Evolutionary conservation across 2,797 vertebrate species (phyloP).

Genomic region (Eulemur rubriventer): DNA sequence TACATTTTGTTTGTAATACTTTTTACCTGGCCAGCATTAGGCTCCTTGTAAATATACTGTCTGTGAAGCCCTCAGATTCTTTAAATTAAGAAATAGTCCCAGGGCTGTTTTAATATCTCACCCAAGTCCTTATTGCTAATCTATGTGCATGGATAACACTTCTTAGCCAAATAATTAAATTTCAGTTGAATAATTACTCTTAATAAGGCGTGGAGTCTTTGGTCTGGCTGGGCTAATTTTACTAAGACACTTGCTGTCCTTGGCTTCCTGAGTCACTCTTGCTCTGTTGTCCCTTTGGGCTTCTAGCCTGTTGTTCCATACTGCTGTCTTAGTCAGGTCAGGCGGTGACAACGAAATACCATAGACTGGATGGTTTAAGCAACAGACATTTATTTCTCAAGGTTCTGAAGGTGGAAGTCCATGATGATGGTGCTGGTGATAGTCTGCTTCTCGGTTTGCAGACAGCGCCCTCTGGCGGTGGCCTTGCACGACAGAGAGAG

Average conservation of each 20-base stretch:
- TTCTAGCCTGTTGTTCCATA: background rate
- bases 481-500: background rate
- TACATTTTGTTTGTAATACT: background rate
- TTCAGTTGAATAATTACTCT: constrained; percentile 2
- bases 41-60: background rate
- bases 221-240: background rate
- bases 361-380: background rate
- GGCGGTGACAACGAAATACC: background rate
- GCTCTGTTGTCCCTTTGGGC: too few relatives aligned
- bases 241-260: background rate
- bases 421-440: background rate
- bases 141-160: background rate
- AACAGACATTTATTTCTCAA: background rate
- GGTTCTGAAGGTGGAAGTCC: background rate
- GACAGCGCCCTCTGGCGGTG: background rate
- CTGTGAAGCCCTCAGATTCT: background rate
- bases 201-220: background rate
- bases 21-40: background rate
- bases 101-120: background rate
- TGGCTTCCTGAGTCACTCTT: background rate
- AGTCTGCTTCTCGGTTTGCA: background rate
- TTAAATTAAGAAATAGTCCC: background rate
- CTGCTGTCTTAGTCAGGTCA: background rate
- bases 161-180: constrained; percentile 19
- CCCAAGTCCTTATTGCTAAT: background rate